Conservation (phyloP, 1,140 invertebrate species). For the Drosophila arizonae region DNA sequence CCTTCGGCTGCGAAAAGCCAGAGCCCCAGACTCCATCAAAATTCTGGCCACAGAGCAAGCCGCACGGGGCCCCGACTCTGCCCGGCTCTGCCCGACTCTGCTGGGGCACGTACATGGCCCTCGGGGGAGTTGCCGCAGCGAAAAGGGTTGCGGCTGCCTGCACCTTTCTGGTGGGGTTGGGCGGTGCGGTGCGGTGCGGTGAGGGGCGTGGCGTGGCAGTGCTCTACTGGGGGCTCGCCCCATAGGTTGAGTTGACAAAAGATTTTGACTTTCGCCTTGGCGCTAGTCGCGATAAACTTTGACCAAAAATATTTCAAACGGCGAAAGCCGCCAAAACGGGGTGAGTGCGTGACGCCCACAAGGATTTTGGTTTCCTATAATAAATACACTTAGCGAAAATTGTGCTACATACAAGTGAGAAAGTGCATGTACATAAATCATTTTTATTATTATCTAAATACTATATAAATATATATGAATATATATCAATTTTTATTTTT, state of each 20-base stretch:
- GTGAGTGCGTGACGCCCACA: conserved; percentile 29
- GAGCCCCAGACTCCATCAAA: conserved; percentile 61
- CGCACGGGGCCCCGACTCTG: conserved; percentile 18
- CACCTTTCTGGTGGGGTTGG: conserved; percentile 47
- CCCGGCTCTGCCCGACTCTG: background rate
- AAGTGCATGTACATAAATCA: no score
- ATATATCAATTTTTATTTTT: no score
- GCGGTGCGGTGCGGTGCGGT: background rate
- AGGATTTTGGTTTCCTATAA: conserved; percentile 47
- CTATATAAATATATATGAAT: no score
- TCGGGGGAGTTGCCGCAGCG: conserved; percentile 52
- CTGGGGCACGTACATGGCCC: conserved; percentile 55
- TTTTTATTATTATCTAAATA: no score
- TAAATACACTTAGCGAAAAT: conserved; percentile 54
- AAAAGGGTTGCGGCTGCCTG: conserved; percentile 70
- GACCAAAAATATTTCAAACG: conserved; percentile 67
- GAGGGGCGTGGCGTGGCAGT: background rate
- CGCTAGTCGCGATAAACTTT: conserved; percentile 63
- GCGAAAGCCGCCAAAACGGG: conserved; percentile 33
- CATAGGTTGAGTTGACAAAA: conserved; percentile 57
- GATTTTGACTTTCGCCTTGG: conserved; percentile 64
- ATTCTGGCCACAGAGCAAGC: conserved; percentile 68
- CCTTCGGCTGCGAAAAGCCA: conserved; percentile 47
- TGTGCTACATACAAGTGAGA: background rate
- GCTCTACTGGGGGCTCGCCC: background rate